A percentile compares a stretch with the other conserved stretches of the same genome.
phyloP scores from a whole-genome alignment of 2,888 invertebrate species.

The Lacanobia oleracea region DNA sequence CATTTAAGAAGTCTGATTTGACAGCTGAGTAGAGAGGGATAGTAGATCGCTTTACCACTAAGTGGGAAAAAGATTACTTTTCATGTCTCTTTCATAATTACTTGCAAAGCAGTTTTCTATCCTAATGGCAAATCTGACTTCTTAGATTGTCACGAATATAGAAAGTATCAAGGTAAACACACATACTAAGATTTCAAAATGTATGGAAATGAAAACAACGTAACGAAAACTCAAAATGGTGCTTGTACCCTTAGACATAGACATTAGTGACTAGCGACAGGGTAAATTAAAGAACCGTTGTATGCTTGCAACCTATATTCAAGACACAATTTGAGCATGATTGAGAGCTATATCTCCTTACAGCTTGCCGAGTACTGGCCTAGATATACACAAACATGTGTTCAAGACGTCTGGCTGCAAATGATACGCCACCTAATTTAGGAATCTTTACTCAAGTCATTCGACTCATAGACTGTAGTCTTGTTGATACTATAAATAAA shows the following conservation, averaged over 20 bases:
- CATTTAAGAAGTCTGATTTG: too few species aligned
- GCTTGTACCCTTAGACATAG: background rate
- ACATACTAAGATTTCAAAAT: background rate
- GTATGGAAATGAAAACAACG: background rate
- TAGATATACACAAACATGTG: constrained; percentile 50
- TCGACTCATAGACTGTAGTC: constrained; percentile 34
- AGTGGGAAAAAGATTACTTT: too few species aligned
- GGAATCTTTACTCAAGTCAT: constrained; percentile 34
- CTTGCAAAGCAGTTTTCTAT: too few species aligned
- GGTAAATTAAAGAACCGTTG: background rate
- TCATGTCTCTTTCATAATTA: too few species aligned
- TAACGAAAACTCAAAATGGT: too few species aligned
- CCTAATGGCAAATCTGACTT: too few species aligned
- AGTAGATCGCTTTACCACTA: too few species aligned
- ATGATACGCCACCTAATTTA: constrained; percentile 46
- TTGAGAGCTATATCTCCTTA: constrained; percentile 52
- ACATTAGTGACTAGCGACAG: background rate
- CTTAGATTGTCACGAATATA: background rate
- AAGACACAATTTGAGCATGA: constrained; percentile 31
- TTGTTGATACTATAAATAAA: constrained; percentile 35
- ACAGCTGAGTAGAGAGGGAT: too few species aligned
- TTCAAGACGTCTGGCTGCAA: constrained; percentile 45
- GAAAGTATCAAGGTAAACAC: background rate
- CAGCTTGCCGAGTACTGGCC: constrained; percentile 40
- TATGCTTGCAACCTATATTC: constrained; percentile 11